A percentile compares a stretch with the other conserved stretches of the same genome.
These are phyloP conservation scores for Caenorhabditis imperialis DNA, from an alignment of 2,888 invertebrate species.

Conservation along the genomic window DNA sequence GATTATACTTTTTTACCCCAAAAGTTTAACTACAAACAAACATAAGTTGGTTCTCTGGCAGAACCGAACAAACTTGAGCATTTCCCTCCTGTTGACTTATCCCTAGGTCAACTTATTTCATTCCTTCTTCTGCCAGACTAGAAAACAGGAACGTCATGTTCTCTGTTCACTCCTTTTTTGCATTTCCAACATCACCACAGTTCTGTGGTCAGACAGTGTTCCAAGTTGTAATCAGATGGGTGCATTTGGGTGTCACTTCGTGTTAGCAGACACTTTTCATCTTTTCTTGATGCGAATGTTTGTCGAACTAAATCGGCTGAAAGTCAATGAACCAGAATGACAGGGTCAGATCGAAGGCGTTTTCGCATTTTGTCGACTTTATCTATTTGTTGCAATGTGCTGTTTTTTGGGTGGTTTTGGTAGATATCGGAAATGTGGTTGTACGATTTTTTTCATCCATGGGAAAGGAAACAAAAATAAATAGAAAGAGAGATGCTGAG, in stretches of 20 bases:
- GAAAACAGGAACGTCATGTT: slow-evolving; percentile 38
- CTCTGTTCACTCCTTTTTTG: slow-evolving; percentile 13
- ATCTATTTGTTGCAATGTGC: too few relatives aligned
- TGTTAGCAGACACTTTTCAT: slow-evolving; percentile 30
- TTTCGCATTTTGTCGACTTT: too few relatives aligned
- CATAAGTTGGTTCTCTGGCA: slow-evolving; percentile 33
- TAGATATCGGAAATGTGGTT: too few relatives aligned
- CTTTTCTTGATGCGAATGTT: slow-evolving; percentile 13
- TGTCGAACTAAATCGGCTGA: slow-evolving; percentile 2
- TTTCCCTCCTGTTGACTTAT: slow-evolving; percentile 31
- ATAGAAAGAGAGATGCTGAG: too few relatives aligned
- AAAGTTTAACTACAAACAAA: slow-evolving; percentile 26
- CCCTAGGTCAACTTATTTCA: slow-evolving; percentile 33
- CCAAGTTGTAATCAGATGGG: slow-evolving; percentile 28
- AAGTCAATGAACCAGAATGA: slow-evolving; percentile 11
- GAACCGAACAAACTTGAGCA: slow-evolving; percentile 22
- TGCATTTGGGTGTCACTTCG: slow-evolving; percentile 39
- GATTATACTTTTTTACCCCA: background rate
- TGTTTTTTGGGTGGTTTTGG: too few relatives aligned
- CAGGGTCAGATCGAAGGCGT: too few relatives aligned
- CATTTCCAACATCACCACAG: slow-evolving; percentile 29
- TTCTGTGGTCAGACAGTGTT: slow-evolving; percentile 7
- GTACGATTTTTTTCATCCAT: too few relatives aligned
- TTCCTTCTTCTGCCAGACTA: slow-evolving; percentile 20
- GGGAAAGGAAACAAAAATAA: too few relatives aligned